Evolutionary conservation across 23 tunicate species (phyloP), one percentile per base, ranked within the genome.

Genomic region (Ascidia mentula): DNA sequence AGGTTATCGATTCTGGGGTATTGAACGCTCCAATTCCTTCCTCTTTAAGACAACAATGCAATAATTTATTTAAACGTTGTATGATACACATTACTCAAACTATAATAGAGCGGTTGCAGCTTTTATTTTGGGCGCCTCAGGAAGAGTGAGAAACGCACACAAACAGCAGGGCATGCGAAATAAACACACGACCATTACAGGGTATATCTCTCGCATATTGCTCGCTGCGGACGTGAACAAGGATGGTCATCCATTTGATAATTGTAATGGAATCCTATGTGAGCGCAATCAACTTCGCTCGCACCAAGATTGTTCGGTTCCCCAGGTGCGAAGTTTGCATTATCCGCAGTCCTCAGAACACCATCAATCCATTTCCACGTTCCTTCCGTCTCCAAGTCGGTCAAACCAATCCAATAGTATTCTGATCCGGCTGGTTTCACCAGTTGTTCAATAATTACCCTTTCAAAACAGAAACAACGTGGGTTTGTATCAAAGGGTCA

Each of bases 301-400:
- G 28, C 65, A 28, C 15, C 15, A 40, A 18, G 45, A 53, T 53
- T 9, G 24, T 53, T 53, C 28, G 65, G 65, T 9, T 53, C 65
- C 7, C 65, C 65, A 20, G 65, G 24, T 20, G 65, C 65, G 13
- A 53, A 53, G 24, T 53, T 28, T 28, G 65, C 1, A 9, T 53
- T 53, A 26, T 5, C 28, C 22, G 12, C 1, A 9, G 22, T 53
- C 12, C 28, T 20, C 13, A 28, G 28, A 26, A 53, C 65, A 20
- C 65, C 65, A 28, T 53, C 65, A 53, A 5, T 53, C 65, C 65
- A 53, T 53, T 53, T 53, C 65, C 65, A 53, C 22, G 65, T 53
- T 53, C 65, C 65, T 28, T 53, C 65, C 13, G 12, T 53, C 24
- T 53, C 65, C 24, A 53, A 5, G 24, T 53, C 65, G 65, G 28